Conservation (phyloP, 2,888 invertebrate genomes). For the Pediacus dermestoides region DNA sequence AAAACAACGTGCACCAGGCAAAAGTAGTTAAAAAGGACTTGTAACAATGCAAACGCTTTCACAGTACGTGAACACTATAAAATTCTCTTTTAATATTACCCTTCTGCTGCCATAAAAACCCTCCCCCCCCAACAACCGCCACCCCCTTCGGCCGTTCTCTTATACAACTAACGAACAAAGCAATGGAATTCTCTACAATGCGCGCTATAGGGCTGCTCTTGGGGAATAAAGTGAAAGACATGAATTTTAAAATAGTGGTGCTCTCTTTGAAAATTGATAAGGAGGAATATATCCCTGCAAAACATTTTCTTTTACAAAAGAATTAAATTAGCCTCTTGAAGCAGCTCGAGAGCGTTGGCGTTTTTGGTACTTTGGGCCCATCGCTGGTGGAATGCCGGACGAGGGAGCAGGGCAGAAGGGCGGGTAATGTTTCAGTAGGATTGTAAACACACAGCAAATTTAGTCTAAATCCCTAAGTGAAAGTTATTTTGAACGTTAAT, state of each 20-base stretch:
- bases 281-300: conserved; percentile 20
- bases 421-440: too few species aligned
- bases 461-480: too few species aligned
- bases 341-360: too few species aligned
- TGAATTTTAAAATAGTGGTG: conserved; percentile 32
- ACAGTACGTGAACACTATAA: conserved; percentile 22
- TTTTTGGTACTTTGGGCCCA: neutral
- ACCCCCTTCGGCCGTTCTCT: too few species aligned
- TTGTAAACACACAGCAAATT: too few species aligned
- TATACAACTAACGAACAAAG: conserved; percentile 35
- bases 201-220: too few species aligned
- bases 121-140: too few species aligned
- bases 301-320: conserved; percentile 19
- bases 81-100: conserved; percentile 34
- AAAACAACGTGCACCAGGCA: too few species aligned
- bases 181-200: conserved; percentile 30
- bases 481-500: too few species aligned
- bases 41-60: conserved; percentile 18
- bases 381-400: too few species aligned
- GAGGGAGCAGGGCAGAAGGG: too few species aligned
- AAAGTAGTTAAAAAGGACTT: conserved; percentile 11
- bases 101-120: conserved; percentile 30
- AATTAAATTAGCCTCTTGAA: conserved; percentile 20
- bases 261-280: conserved; percentile 29
- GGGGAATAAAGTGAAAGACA: conserved; percentile 29